Evolutionary conservation across 2,797 vertebrate genomes (phyloP).

Genomic region (Syngnathus rostellatus): DNA sequence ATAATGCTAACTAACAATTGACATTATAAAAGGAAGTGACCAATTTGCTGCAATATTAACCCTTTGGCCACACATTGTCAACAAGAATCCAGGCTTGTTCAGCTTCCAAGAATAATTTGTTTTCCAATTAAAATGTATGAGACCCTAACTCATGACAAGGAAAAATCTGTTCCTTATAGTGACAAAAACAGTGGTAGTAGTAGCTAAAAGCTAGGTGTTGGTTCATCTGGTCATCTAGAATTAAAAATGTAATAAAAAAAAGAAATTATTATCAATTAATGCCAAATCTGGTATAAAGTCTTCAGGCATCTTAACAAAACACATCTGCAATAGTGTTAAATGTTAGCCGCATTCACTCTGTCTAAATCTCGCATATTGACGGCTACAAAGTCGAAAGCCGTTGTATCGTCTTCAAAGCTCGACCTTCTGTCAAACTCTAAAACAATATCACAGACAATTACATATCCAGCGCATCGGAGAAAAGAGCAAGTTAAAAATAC

Average conservation of each 20-base stretch:
- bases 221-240: no score
- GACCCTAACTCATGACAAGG: no score
- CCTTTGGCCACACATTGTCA: neutral
- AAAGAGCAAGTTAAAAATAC: slow-evolving; percentile 45
- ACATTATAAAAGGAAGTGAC: neutral
- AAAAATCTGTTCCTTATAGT: no score
- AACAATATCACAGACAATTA: slow-evolving; percentile 6
- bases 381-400: slow-evolving; percentile 3
- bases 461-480: slow-evolving; percentile 38
- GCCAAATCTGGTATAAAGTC: neutral
- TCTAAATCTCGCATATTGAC: neutral
- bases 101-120: no score
- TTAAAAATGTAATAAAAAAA: neutral
- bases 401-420: neutral
- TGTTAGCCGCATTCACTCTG: neutral
- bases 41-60: neutral
- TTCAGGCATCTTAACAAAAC: neutral
- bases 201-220: no score
- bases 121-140: no score
- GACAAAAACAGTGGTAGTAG: no score
- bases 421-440: neutral
- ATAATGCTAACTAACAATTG: slow-evolving; percentile 7
- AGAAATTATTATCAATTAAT: neutral
- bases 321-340: neutral
- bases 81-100: neutral